phyloP scores from a whole-genome alignment of 2,797 vertebrate genomes.

The Pseudopleuronectes americanus region DNA sequence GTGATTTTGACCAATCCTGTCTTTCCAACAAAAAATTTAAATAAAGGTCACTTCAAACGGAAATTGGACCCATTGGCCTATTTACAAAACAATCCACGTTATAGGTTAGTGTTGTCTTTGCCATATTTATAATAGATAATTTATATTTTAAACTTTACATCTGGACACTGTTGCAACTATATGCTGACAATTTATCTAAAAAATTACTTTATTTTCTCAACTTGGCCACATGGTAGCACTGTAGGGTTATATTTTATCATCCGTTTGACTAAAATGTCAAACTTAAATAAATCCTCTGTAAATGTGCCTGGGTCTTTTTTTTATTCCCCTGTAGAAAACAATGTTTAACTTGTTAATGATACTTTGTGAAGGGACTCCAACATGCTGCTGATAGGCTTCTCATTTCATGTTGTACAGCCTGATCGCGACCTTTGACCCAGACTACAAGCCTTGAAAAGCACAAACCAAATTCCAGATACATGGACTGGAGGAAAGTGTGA shows the following conservation, averaged over 20 bases:
- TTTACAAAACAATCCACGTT: no score
- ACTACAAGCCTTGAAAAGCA: background rate
- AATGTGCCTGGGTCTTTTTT: background rate
- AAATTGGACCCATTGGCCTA: no score
- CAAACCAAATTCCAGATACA: constrained; percentile 19
- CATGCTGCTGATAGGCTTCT: constrained; percentile 31
- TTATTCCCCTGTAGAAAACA: background rate
- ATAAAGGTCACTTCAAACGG: no score
- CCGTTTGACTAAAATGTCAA: background rate
- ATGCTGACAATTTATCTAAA: background rate
- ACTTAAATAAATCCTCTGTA: background rate
- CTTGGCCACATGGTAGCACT: constrained; percentile 58
- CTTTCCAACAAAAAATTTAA: no score
- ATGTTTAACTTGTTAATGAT: constrained; percentile 6
- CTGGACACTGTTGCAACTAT: no score
- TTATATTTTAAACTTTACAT: background rate
- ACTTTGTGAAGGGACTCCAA: background rate
- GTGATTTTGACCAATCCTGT: no score
- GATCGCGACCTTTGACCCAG: background rate
- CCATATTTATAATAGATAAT: background rate
- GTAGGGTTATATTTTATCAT: constrained; percentile 11
- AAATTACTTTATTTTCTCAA: background rate
- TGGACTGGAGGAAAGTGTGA: constrained; percentile 12
- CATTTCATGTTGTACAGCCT: constrained; percentile 16
- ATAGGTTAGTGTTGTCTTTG: background rate